These are phyloP conservation scores for Carcina quercana DNA, from an alignment of 2,888 invertebrate species.

Conservation along the genomic window DNA sequence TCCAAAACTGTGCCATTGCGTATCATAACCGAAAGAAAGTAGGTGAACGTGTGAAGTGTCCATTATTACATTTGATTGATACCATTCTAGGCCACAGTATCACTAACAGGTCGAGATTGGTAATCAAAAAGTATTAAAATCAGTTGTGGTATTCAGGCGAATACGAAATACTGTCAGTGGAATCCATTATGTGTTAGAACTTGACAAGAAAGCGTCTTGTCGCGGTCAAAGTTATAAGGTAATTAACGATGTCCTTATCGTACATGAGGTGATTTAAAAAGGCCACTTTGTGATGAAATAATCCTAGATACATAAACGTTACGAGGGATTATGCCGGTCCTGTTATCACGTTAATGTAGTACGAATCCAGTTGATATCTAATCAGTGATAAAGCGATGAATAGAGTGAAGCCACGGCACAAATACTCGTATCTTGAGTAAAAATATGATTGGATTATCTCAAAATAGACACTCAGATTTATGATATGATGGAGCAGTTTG, in stretches of 20 bases:
- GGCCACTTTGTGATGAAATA: constrained; percentile 19
- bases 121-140: too few species aligned
- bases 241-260: too few species aligned
- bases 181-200: too few species aligned
- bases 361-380: constrained; percentile 19
- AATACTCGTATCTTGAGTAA: constrained; percentile 1
- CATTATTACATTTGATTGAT: constrained; percentile 36
- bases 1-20: constrained; percentile 39
- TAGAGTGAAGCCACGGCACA: constrained; percentile 2
- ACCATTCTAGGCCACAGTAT: constrained; percentile 36
- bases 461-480: constrained; percentile 1
- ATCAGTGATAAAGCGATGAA: constrained; percentile 12
- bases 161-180: too few species aligned
- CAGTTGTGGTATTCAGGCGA: too few species aligned
- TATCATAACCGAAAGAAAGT: constrained; percentile 46
- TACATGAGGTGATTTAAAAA: constrained; percentile 13
- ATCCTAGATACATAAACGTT: constrained; percentile 21
- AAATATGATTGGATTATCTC: neutral
- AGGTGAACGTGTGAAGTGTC: constrained; percentile 40
- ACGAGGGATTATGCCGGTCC: constrained; percentile 10
- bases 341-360: constrained; percentile 20
- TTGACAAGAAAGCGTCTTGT: too few species aligned
- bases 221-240: too few species aligned
- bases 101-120: constrained; percentile 8
- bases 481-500: neutral